phyloP scores from a whole-genome alignment of 2,797 vertebrate species.

The Muscicapa comitata region DNA sequence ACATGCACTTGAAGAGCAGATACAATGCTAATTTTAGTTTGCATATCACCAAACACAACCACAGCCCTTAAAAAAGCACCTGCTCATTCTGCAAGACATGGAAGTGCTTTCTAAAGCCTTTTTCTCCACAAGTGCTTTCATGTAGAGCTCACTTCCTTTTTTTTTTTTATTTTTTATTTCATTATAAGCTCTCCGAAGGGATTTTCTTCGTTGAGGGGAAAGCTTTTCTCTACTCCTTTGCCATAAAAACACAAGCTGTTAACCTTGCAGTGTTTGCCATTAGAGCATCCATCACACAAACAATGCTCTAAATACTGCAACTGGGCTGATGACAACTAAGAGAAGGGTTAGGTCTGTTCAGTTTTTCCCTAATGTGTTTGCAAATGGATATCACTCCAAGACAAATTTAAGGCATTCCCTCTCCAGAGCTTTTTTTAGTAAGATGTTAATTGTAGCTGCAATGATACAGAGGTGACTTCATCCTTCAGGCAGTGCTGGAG shows the following conservation, averaged over 20 bases:
- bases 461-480: background rate
- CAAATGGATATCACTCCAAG: background rate
- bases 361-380: background rate
- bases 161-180: background rate
- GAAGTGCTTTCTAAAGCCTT: background rate
- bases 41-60: background rate
- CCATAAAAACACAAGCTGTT: slow-evolving; percentile 15
- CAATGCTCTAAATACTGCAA: background rate
- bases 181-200: background rate
- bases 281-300: slow-evolving; percentile 9
- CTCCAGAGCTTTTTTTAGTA: background rate
- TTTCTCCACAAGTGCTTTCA: background rate
- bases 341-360: background rate
- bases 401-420: background rate
- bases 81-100: background rate
- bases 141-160: background rate
- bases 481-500: background rate
- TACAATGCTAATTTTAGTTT: background rate
- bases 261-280: slow-evolving; percentile 16
- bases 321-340: background rate
- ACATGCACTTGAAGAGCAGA: background rate
- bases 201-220: background rate
- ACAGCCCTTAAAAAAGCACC: background rate
- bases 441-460: background rate
- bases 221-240: background rate